A percentile compares a stretch with the other conserved stretches of the same genome.
These are phyloP conservation scores for Pollenia angustigena DNA, from an alignment of 2,888 invertebrate species.

Conservation along the genomic window DNA sequence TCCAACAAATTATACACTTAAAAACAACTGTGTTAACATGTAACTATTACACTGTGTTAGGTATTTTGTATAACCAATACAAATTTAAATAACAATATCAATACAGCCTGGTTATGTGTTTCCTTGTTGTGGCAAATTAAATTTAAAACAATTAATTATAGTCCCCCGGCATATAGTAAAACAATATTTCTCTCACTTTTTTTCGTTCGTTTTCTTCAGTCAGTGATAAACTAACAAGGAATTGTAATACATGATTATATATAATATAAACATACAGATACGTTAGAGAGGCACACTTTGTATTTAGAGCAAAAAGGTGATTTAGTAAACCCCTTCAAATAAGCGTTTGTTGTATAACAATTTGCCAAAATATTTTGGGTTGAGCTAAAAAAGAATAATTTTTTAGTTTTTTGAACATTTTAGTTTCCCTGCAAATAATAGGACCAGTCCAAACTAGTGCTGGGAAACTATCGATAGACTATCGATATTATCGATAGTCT, in stretches of 20 bases:
- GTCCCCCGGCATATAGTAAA: not conserved
- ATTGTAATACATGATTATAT: not conserved
- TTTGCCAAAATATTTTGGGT: too few species aligned
- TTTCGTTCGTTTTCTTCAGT: not conserved
- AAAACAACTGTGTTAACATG: constrained; percentile 11
- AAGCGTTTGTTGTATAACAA: too few species aligned
- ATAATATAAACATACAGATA: too few species aligned
- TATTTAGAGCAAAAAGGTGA: too few species aligned
- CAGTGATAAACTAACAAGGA: constrained; percentile 31
- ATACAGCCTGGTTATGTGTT: constrained; percentile 2
- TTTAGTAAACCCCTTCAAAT: too few species aligned
- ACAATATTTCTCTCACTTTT: constrained; percentile 13
- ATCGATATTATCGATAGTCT: too few species aligned
- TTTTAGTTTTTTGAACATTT: too few species aligned
- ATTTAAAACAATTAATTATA: constrained; percentile 58
- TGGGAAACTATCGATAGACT: too few species aligned
- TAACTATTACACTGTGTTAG: constrained; percentile 2
- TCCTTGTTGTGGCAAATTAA: constrained; percentile 49
- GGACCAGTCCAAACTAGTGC: too few species aligned
- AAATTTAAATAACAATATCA: constrained; percentile 20
- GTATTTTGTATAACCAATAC: not conserved
- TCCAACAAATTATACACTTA: constrained; percentile 13
- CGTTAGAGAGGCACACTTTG: too few species aligned
- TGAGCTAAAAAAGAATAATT: too few species aligned
- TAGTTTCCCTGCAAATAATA: too few species aligned